Evolutionary conservation across 2,888 invertebrate species (phyloP).

Genomic region (Melangyna quadrimaculata): DNA sequence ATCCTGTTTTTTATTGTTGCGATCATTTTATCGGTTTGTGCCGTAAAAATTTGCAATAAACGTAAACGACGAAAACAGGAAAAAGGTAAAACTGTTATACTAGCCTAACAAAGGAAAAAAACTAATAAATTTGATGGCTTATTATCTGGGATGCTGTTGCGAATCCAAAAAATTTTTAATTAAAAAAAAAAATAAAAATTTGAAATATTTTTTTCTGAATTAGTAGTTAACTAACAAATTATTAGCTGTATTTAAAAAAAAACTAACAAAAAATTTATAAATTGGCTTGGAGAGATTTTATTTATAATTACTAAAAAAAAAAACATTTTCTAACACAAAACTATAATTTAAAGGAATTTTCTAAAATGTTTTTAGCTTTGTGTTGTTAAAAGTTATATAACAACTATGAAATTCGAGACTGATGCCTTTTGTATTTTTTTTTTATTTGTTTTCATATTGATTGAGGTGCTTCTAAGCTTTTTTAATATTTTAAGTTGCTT

Average conservation of each 20-base stretch:
- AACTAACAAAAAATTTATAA: neutral
- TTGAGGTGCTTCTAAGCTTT: conserved; percentile 38
- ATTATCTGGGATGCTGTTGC: conserved; percentile 74
- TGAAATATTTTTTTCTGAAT: neutral
- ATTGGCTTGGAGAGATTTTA: conserved; percentile 25
- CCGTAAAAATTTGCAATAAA: conserved; percentile 98
- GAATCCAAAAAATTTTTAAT: conserved; percentile 41
- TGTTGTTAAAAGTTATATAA: neutral
- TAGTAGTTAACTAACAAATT: conserved; percentile 35
- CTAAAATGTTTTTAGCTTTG: conserved; percentile 23
- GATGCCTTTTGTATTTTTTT: conserved; percentile 10
- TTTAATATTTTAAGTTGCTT: conserved; percentile 26
- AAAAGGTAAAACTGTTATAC: conserved; percentile 89
- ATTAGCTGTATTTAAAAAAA: conserved; percentile 1
- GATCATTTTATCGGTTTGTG: conserved; percentile 97
- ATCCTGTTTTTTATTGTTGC: conserved; percentile 98
- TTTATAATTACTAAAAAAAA: neutral
- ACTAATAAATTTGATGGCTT: conserved; percentile 71
- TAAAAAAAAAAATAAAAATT: conserved; percentile 12
- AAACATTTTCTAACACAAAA: conserved; percentile 26
- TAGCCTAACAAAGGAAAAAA: conserved; percentile 72
- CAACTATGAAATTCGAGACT: conserved; percentile 22
- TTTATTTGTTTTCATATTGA: neutral
- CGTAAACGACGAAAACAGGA: conserved; percentile 98
- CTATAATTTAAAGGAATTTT: conserved; percentile 14